Base-by-base conservation (phyloP, 2,888 invertebrate genomes). In the Steromphala cineraria region DNA sequence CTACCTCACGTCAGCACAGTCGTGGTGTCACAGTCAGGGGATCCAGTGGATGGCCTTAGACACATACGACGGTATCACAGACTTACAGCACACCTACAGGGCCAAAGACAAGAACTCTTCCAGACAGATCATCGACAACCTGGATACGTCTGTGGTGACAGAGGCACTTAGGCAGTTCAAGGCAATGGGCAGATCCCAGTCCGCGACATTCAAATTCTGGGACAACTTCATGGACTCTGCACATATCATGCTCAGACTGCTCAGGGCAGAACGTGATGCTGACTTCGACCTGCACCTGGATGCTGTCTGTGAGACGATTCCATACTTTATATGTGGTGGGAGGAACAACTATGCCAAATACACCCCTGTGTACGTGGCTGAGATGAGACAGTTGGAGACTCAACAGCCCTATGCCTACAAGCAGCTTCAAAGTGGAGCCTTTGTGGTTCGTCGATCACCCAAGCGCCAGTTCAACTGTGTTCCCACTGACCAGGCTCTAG, bases 401-500 rank as follows among this genome's bases (percentile, higher is more conserved):
- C 15, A 24, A 19, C 36, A 67, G n/a, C 78, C 78, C 17, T 7
- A 71, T 40, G n/a, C 24, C n/a, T 75, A 46, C 19, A 46, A 75
- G 40, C 75, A 75, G n/a, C n/a, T 75, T 17, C 24, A 19, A 40
- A 31, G 24, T 40, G 75, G 75, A 19, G 75, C 36, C 17, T 77
- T 77, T 55, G 53, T 55, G 56, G 77, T 77, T 15, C 53, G 56
- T 15, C n/a, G 77, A 31, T 55, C 55, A n/a, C n/a, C 21, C 15
- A 17, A 67, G 19, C 19, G 36, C 17, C 19, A 53, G 24, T 77
- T 77, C 28, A 77, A 77, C 31, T 67, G 36, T 46, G 78, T 71
- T 15, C 67, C 78, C 17, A 78, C 67, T 67, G 78, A 78, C 78
- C 78, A 78, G 46, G 78, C 78, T n/a, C 67, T 78, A 7, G 78